phyloP scores from a whole-genome alignment of 2,888 invertebrate species.

The Eupithecia centaureata region DNA sequence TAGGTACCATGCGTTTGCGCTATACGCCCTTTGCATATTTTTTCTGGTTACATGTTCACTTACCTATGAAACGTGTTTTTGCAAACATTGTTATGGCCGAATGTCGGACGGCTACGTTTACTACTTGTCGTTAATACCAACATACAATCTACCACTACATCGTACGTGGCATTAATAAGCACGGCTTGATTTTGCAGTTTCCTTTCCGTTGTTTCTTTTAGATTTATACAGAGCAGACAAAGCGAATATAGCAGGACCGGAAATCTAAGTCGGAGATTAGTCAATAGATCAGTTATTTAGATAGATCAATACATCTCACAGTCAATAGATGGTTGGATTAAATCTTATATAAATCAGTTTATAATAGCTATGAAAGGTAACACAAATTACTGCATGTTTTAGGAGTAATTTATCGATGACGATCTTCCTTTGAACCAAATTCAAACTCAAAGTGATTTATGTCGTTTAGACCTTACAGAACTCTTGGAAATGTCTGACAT shows the following conservation, averaged over 20 bases:
- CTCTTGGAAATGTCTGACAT: too few species aligned
- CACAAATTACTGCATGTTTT: background rate
- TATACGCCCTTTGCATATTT: background rate
- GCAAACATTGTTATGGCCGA: background rate
- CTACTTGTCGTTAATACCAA: background rate
- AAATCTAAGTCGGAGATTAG: too few species aligned
- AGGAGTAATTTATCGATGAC: background rate
- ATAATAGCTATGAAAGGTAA: background rate
- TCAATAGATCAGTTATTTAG: too few species aligned
- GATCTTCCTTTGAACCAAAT: too few species aligned
- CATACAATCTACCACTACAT: background rate
- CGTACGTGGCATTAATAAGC: constrained; percentile 12
- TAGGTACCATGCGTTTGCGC: background rate
- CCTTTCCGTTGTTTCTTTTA: constrained; percentile 13
- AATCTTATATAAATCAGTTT: background rate
- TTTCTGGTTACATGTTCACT: background rate
- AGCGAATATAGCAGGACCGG: too few species aligned
- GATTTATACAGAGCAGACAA: too few species aligned
- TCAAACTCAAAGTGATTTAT: too few species aligned
- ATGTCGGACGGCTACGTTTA: background rate
- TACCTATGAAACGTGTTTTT: constrained; percentile 3
- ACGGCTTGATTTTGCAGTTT: constrained; percentile 52
- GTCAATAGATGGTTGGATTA: background rate
- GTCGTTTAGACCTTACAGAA: too few species aligned
- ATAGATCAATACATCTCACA: too few species aligned